A percentile compares a stretch with the other conserved stretches of the same genome.
These are phyloP conservation scores for Crocidura indochinensis DNA, from an alignment of 2,797 vertebrate species.

Conservation along the genomic window DNA sequence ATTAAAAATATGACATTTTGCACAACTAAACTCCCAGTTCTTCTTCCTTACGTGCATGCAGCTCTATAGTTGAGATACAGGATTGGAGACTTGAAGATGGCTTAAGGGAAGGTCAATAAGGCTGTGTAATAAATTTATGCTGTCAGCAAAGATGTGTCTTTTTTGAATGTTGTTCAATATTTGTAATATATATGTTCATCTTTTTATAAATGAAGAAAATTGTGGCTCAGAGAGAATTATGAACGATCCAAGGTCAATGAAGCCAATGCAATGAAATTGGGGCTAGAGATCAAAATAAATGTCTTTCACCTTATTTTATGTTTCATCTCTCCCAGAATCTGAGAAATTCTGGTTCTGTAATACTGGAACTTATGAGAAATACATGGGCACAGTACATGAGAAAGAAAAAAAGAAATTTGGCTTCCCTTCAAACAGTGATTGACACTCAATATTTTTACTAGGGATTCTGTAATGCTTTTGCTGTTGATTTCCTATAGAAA, in stretches of 20 bases:
- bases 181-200: not conserved
- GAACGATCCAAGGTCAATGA: slow-evolving; percentile 29
- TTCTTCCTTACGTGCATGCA: not conserved
- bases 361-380: not conserved
- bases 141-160: not conserved
- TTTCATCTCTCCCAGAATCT: not conserved
- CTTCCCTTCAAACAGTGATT: not conserved
- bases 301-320: not conserved
- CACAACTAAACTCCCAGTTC: not conserved
- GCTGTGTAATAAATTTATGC: not conserved
- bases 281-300: not conserved
- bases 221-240: not conserved
- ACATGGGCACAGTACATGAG: not conserved
- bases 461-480: not conserved
- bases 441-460: not conserved
- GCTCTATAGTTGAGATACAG: not conserved
- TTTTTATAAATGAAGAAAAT: slow-evolving; percentile 25
- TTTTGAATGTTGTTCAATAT: slow-evolving; percentile 1
- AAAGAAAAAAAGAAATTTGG: slow-evolving; percentile 41
- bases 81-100: not conserved
- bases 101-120: not conserved
- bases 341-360: not conserved
- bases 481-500: not conserved
- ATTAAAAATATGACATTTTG: slow-evolving; percentile 2
- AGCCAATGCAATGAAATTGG: slow-evolving; percentile 35